Evolutionary conservation across 64 coral and sea anemone genomes (phyloP).

Genomic region (Stylophora pistillata): DNA sequence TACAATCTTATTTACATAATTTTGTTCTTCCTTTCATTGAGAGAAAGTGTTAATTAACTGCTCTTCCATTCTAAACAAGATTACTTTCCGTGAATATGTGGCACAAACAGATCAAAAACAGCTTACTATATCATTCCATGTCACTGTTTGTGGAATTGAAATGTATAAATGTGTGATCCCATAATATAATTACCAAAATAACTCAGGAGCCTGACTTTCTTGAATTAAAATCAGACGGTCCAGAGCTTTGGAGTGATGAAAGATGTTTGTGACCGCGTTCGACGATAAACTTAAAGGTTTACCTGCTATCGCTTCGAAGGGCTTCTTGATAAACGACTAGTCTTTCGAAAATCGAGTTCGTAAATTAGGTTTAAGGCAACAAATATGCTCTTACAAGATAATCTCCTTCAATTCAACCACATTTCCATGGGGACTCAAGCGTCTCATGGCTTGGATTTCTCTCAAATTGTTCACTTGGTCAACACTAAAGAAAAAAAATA

Average conservation of each 20-base stretch:
- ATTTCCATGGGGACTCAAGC: slow-evolving; percentile 88
- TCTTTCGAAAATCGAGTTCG: not conserved
- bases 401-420: slow-evolving; percentile 95
- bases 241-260: not conserved
- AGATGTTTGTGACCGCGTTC: not conserved
- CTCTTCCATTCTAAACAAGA: no score
- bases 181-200: no score
- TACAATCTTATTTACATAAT: not conserved
- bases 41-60: no score
- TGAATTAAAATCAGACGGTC: not conserved
- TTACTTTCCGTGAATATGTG: no score
- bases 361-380: not conserved
- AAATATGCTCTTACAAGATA: slow-evolving; percentile 79
- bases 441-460: slow-evolving; percentile 96
- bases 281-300: not conserved
- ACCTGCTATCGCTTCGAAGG: not conserved
- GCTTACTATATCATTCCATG: no score
- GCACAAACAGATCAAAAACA: no score
- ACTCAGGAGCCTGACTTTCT: no score
- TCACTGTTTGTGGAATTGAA: no score
- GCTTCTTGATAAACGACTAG: not conserved
- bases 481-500: slow-evolving; percentile 58
- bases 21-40: not conserved
- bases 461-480: slow-evolving; percentile 99
- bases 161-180: no score